A percentile compares a stretch with the other conserved stretches of the same genome.
These are phyloP conservation scores for Cacatua alba DNA, from an alignment of 2,113 vertebrate species.

Conservation along the genomic window DNA sequence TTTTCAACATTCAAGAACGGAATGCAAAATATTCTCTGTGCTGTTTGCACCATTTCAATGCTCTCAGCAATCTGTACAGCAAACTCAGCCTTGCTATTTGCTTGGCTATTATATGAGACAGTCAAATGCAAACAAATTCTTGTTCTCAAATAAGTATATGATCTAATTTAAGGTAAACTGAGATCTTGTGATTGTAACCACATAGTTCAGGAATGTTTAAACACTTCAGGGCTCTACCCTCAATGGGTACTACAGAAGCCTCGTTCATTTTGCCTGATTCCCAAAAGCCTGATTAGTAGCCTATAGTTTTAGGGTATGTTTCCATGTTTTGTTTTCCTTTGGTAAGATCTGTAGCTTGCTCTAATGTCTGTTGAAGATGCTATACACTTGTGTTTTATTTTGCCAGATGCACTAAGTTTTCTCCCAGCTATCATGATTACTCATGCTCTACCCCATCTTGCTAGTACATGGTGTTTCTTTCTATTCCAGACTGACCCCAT, in stretches of 20 bases:
- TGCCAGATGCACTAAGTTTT: neutral
- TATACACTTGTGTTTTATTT: neutral
- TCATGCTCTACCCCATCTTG: neutral
- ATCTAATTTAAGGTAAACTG: constrained; percentile 40
- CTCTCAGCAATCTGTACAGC: neutral
- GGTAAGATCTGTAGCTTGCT: neutral
- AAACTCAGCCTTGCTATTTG: neutral
- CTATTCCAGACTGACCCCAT: constrained; percentile 41
- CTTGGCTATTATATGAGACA: neutral
- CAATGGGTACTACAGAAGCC: neutral
- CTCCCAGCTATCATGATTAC: neutral
- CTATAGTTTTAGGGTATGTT: neutral
- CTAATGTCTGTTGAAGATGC: neutral
- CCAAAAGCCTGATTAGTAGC: neutral
- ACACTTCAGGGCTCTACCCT: neutral
- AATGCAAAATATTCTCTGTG: constrained; percentile 41
- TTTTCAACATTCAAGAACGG: neutral
- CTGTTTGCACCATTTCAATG: constrained; percentile 10
- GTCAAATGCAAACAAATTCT: constrained; percentile 16
- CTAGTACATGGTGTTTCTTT: constrained; percentile 30
- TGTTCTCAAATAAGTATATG: constrained; percentile 43
- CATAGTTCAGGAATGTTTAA: constrained; percentile 26
- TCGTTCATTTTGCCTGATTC: neutral
- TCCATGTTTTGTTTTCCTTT: neutral
- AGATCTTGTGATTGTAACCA: constrained; percentile 14